These are phyloP conservation scores for Brachylomia viminalis DNA, from an alignment of 2,888 invertebrate species.

Conservation along the genomic window DNA sequence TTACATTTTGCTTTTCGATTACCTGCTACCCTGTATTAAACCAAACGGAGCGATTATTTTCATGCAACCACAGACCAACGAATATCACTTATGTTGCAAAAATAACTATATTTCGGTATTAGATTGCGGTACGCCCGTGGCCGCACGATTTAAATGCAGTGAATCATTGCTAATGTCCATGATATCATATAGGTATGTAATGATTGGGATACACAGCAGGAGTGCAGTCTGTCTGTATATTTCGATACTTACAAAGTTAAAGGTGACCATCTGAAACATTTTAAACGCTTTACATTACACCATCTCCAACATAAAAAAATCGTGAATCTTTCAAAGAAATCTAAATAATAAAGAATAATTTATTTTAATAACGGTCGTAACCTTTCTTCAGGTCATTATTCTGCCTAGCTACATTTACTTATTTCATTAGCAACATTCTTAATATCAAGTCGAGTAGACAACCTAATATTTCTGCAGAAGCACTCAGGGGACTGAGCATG, in stretches of 20 bases:
- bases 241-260: not conserved
- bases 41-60: not conserved
- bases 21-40: no score
- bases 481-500: conserved; percentile 32
- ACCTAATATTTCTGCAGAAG: conserved; percentile 56
- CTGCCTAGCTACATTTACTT: conserved; percentile 34
- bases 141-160: not conserved
- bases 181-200: not conserved
- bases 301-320: not conserved
- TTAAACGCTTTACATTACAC: not conserved
- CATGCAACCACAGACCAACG: not conserved
- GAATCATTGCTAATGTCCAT: not conserved
- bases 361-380: not conserved
- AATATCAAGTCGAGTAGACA: conserved; percentile 50
- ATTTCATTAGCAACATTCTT: conserved; percentile 54
- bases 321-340: not conserved
- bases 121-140: not conserved
- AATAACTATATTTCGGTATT: not conserved
- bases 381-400: conserved; percentile 25
- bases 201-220: not conserved
- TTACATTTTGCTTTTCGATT: no score
- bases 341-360: not conserved
- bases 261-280: not conserved
- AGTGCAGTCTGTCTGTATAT: not conserved
- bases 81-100: not conserved